A percentile compares a stretch with the other conserved stretches of the same genome.
phyloP scores from a whole-genome alignment of 2,113 vertebrate genomes.

The Peromyscus californicus region DNA sequence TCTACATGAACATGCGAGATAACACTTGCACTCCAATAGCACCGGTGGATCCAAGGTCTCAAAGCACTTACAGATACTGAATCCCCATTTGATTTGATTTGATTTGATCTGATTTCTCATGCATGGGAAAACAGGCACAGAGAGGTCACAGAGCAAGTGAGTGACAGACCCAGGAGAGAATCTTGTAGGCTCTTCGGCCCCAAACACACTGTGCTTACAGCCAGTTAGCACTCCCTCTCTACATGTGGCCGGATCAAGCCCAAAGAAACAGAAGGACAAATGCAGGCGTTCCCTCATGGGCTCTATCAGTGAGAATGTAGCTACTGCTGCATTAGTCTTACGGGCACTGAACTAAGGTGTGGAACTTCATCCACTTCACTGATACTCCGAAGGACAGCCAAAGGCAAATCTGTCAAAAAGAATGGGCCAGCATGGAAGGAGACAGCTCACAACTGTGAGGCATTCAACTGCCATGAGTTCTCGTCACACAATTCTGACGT shows the following conservation, averaged over 20 bases:
- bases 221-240: constrained; percentile 62
- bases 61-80: constrained; percentile 83
- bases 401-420: constrained; percentile 72
- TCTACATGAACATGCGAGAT: constrained; percentile 79
- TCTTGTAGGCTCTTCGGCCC: constrained; percentile 54
- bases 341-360: constrained; percentile 62
- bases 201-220: constrained; percentile 65
- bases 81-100: constrained; percentile 79
- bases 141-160: constrained; percentile 82
- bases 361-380: constrained; percentile 73
- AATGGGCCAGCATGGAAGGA: constrained; percentile 71
- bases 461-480: constrained; percentile 88
- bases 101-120: constrained; percentile 71
- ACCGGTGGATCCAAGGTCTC: constrained; percentile 82
- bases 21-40: constrained; percentile 80
- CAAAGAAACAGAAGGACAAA: constrained; percentile 72
- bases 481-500: constrained; percentile 85
- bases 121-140: constrained; percentile 83
- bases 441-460: constrained; percentile 84
- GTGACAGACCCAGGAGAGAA: constrained; percentile 78
- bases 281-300: constrained; percentile 66
- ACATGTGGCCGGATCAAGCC: constrained; percentile 69
- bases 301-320: constrained; percentile 71
- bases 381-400: constrained; percentile 79
- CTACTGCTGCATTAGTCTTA: constrained; percentile 56